Conservation (phyloP, 2,797 vertebrate species). For the Pseudochromis fuscus region DNA sequence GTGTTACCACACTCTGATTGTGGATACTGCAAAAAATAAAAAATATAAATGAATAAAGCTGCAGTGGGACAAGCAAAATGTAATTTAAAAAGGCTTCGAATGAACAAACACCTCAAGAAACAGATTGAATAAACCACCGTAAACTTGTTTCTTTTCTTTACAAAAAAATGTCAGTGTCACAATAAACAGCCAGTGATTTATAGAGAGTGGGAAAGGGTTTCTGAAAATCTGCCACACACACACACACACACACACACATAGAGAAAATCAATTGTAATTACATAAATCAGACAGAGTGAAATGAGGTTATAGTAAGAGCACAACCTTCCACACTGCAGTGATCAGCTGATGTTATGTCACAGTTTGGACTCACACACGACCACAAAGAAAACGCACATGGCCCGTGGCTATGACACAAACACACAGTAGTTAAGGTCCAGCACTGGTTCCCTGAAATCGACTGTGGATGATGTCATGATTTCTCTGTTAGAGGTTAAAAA, state of each 20-base stretch:
- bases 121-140: rapidly evolving
- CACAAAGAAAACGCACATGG: slow-evolving; percentile 1
- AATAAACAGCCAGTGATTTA: not conserved
- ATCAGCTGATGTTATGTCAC: slow-evolving; percentile 39
- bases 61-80: too few species aligned
- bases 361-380: slow-evolving; percentile 13
- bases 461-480: too few species aligned
- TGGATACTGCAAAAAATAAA: too few species aligned
- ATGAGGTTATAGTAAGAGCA: slow-evolving; percentile 53
- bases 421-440: too few species aligned
- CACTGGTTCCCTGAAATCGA: too few species aligned
- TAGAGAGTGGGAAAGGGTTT: not conserved
- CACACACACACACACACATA: slow-evolving; percentile 7
- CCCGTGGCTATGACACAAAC: slow-evolving; percentile 1
- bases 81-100: too few species aligned
- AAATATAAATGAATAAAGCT: too few species aligned
- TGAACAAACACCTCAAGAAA: not conserved
- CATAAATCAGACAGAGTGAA: slow-evolving; percentile 55
- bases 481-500: too few species aligned
- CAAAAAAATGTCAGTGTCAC: not conserved
- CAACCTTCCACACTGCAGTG: slow-evolving; percentile 27
- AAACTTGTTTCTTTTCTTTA: not conserved
- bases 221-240: not conserved
- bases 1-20: too few species aligned
- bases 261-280: slow-evolving; percentile 57